These are phyloP conservation scores for Oncorhynchus tshawytscha DNA, from an alignment of 2,113 vertebrate species.

Conservation along the genomic window DNA sequence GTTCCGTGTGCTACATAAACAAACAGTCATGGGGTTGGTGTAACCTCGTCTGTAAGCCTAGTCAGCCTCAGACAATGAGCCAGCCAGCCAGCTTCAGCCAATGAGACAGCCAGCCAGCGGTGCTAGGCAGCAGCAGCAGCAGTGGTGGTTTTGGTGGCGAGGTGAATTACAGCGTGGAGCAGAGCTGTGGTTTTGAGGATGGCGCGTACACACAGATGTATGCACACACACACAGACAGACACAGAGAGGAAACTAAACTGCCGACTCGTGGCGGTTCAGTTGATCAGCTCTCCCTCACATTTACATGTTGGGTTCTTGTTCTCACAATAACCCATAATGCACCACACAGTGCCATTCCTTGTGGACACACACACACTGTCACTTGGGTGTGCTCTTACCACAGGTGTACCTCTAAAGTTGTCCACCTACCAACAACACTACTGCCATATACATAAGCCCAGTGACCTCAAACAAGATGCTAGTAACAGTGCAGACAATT, in stretches of 20 bases:
- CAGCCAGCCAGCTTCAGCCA: conserved; percentile 26
- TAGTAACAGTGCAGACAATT: conserved; percentile 49
- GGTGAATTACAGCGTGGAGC: conserved; percentile 76
- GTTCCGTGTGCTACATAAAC: conserved; percentile 75
- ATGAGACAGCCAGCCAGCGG: conserved; percentile 39
- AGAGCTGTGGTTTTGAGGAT: conserved; percentile 71
- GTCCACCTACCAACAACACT: conserved; percentile 38
- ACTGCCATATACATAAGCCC: conserved; percentile 43
- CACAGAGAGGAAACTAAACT: conserved; percentile 21
- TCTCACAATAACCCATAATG: neutral
- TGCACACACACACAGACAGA: conserved; percentile 53
- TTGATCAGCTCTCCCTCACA: conserved; percentile 35
- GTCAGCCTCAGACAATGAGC: conserved; percentile 22
- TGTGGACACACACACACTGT: conserved; percentile 6
- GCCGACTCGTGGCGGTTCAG: conserved; percentile 17
- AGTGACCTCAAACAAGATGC: conserved; percentile 51
- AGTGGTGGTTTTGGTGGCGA: conserved; percentile 75
- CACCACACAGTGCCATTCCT: neutral
- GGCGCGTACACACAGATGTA: conserved; percentile 51
- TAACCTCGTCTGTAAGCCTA: conserved; percentile 57
- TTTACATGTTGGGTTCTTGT: neutral
- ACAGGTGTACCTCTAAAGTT: conserved; percentile 7
- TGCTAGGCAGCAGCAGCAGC: conserved; percentile 51
- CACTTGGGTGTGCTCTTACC: conserved; percentile 36
- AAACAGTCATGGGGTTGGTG: conserved; percentile 71